Conservation (phyloP, 2,888 invertebrate species). For the Alloscopus bannaensis region DNA sequence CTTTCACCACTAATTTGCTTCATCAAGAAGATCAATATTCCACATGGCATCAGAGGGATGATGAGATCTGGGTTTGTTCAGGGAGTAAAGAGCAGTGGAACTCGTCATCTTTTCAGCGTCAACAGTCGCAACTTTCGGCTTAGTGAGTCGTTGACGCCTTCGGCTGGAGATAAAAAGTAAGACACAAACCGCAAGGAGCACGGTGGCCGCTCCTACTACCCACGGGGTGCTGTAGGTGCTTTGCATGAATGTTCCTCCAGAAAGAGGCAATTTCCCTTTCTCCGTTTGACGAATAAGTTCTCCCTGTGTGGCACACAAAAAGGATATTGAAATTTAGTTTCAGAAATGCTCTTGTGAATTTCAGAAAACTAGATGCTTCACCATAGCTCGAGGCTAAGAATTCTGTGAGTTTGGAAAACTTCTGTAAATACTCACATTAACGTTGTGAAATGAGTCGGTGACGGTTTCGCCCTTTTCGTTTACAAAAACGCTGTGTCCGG, state of each 20-base stretch:
- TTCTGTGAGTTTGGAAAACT: no score
- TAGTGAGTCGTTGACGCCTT: neutral
- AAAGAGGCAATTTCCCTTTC: slow-evolving; percentile 32
- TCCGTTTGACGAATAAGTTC: slow-evolving; percentile 37
- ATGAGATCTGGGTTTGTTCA: slow-evolving; percentile 31
- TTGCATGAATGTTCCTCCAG: slow-evolving; percentile 2
- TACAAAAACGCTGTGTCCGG: slow-evolving; percentile 38
- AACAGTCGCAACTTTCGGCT: slow-evolving; percentile 8
- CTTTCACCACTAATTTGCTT: no score
- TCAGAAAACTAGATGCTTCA: neutral
- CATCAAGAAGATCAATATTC: slow-evolving; percentile 56
- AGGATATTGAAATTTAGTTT: neutral
- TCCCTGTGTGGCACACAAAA: slow-evolving; percentile 39
- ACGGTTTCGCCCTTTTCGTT: slow-evolving; percentile 41
- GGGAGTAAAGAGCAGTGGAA: slow-evolving; percentile 30
- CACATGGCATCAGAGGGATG: slow-evolving; percentile 54
- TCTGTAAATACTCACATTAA: slow-evolving; percentile 49
- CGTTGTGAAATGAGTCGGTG: slow-evolving; percentile 31
- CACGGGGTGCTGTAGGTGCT: neutral
- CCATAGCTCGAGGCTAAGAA: no score
- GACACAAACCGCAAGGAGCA: slow-evolving; percentile 32
- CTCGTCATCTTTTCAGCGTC: slow-evolving; percentile 6
- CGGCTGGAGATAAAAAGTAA: slow-evolving; percentile 22
- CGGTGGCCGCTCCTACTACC: slow-evolving; percentile 20
- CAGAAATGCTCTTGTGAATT: neutral